Evolutionary conservation across 1,140 invertebrate genomes (phyloP).

Genomic region (Rhopalosiphum maidis): DNA sequence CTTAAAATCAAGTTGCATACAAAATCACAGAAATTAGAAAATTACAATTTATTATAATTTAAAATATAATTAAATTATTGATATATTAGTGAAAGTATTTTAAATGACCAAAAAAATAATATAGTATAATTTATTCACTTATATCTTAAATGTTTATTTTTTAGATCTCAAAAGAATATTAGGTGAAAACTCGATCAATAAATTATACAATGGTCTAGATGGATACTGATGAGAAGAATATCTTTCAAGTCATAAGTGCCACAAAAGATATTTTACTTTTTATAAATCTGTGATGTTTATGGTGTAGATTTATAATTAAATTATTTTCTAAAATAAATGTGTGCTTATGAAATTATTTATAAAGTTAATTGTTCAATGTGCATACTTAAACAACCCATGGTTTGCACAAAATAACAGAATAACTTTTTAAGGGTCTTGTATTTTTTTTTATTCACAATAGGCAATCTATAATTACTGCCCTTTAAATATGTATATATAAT

Average conservation of each 20-base stretch:
- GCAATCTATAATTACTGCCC: neutral
- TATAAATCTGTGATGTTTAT: constrained; percentile 49
- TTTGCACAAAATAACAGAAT: neutral
- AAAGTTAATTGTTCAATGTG: neutral
- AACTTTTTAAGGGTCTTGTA: neutral
- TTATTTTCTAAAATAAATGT: constrained; percentile 26
- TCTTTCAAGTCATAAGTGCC: neutral
- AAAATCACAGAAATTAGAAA: neutral
- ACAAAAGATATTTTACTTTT: neutral
- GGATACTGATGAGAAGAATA: constrained; percentile 63
- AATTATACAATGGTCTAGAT: constrained; percentile 78
- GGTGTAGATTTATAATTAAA: neutral
- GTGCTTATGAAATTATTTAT: constrained; percentile 26
- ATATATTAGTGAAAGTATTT: neutral
- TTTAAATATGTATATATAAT: neutral
- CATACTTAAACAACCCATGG: neutral
- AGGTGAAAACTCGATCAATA: constrained; percentile 72
- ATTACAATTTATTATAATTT: neutral
- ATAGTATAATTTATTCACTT: constrained; percentile 40
- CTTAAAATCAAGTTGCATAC: neutral
- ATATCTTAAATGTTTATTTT: constrained; percentile 64
- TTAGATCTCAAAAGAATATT: constrained; percentile 72
- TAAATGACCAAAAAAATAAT: constrained; percentile 13
- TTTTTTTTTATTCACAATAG: neutral
- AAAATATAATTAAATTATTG: neutral